Conservation (phyloP, 2,113 vertebrate genomes). For the Mormyrus lacerda region DNA sequence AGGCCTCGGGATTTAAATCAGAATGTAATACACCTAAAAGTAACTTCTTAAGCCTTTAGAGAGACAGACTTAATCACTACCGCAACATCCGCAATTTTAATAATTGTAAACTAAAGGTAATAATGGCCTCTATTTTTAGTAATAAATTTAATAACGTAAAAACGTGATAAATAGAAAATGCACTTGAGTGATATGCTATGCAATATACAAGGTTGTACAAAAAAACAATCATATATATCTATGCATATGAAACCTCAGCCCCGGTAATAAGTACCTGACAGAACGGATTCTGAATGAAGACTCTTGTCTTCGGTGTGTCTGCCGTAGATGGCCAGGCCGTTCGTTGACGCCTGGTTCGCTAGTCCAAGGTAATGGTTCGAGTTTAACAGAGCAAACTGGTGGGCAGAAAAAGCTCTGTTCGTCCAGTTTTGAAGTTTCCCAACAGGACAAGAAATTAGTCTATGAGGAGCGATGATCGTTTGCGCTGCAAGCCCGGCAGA, state of each 20-base stretch:
- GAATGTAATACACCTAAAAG: background rate
- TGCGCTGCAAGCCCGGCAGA: conserved; percentile 52
- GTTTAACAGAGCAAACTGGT: conserved; percentile 82
- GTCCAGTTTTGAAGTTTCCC: conserved; percentile 90
- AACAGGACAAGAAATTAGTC: conserved; percentile 85
- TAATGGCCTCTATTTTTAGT: background rate
- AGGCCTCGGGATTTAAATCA: background rate
- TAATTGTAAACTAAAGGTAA: background rate
- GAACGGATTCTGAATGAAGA: conserved; percentile 69
- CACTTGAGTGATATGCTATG: background rate
- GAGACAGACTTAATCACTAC: background rate
- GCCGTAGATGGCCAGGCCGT: conserved; percentile 69
- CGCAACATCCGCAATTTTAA: background rate
- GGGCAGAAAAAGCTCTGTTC: conserved; percentile 81
- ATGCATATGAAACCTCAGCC: conserved; percentile 50
- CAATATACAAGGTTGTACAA: background rate
- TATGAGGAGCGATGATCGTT: conserved; percentile 66
- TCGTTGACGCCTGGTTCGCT: conserved; percentile 62
- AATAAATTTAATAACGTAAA: background rate
- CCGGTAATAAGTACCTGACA: conserved; percentile 78
- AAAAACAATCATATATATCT: background rate
- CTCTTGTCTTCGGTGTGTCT: conserved; percentile 69
- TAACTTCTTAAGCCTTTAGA: background rate
- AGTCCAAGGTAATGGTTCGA: conserved; percentile 87
- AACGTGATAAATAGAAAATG: background rate